Percentiles rank a stretch among this genome's conserved stretches.
Evolutionary conservation across 2,797 vertebrate genomes (phyloP).

Genomic region (Odontamblyopus lacepedii): DNA sequence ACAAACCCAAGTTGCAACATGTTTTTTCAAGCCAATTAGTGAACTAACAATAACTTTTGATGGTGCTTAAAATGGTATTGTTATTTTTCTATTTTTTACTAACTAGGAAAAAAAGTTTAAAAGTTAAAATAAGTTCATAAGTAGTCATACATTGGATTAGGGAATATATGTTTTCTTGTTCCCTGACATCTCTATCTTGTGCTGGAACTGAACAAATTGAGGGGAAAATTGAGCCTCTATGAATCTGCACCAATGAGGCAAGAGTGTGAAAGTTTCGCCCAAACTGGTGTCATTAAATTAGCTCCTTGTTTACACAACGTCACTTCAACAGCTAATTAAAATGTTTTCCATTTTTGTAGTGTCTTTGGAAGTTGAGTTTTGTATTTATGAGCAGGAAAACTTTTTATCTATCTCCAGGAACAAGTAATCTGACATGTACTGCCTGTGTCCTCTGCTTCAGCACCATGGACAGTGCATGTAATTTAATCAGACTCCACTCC

Average conservation of each 20-base stretch:
- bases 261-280: background rate
- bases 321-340: background rate
- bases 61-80: background rate
- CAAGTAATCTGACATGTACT: background rate
- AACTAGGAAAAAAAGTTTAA: no score
- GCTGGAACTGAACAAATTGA: background rate
- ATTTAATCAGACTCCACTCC: background rate
- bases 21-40: background rate
- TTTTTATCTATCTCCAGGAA: background rate
- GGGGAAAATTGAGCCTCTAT: background rate
- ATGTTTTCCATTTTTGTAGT: background rate
- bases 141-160: background rate
- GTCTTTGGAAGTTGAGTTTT: background rate
- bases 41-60: background rate
- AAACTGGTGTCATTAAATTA: background rate
- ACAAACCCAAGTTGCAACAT: background rate
- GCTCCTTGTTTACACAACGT: background rate
- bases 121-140: background rate
- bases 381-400: background rate
- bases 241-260: background rate
- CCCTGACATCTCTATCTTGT: background rate
- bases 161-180: background rate
- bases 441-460: constrained; percentile 3
- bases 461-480: constrained; percentile 1
- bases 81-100: background rate